These are phyloP conservation scores for Ptychadena robeensis DNA, from an alignment of 2,797 vertebrate species.

Conservation along the genomic window DNA sequence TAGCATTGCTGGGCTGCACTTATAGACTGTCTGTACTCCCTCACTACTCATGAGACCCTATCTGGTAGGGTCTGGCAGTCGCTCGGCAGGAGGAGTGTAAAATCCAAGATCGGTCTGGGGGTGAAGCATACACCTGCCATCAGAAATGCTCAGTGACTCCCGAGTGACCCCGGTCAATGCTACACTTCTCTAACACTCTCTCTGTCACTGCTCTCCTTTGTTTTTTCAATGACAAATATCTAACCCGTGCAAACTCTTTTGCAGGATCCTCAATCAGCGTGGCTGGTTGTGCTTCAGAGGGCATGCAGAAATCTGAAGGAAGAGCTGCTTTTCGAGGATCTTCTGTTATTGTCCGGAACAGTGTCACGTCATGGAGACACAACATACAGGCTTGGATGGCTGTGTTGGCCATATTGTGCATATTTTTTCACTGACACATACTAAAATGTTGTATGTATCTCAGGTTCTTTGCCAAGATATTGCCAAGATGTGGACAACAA, in stretches of 20 bases:
- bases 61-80: too few species aligned
- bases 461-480: too few species aligned
- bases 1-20: too few species aligned
- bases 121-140: too few species aligned
- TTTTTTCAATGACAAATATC: too few species aligned
- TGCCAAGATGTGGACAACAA: not conserved
- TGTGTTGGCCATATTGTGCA: not conserved
- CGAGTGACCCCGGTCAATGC: too few species aligned
- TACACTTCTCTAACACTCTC: not conserved
- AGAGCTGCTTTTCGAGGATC: conserved; percentile 39
- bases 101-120: too few species aligned
- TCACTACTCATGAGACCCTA: too few species aligned
- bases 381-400: not conserved
- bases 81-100: too few species aligned
- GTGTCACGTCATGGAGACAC: not conserved
- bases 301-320: conserved; percentile 24
- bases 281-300: conserved; percentile 52
- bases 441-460: not conserved
- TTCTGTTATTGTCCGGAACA: conserved; percentile 1
- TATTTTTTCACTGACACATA: not conserved
- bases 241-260: not conserved
- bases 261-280: conserved; percentile 30
- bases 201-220: too few species aligned
- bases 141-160: too few species aligned
- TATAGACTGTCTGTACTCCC: too few species aligned